Base-by-base conservation (phyloP, 2,888 invertebrate species). In the Aethes cnicana region DNA sequence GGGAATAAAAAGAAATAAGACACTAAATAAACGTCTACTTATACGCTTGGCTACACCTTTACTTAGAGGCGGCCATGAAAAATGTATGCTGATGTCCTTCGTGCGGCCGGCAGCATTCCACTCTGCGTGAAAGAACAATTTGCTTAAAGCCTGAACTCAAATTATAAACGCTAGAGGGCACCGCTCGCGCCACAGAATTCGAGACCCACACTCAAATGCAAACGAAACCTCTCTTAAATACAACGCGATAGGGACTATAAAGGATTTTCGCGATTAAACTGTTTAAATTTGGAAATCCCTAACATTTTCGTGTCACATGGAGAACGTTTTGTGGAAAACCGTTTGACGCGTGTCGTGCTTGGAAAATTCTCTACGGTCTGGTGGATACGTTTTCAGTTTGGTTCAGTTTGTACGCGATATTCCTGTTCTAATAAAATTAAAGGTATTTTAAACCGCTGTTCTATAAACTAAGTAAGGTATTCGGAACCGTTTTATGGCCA, bases 21-120 rank as follows among this genome's bases (percentile, higher is more conserved):
- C 77, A 81, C 80, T 81, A 78, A 83, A 83, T 84, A 82, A 82
- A 83, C 72, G 79, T 79, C 80, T 80, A 74, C 75, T 85, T 83
- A 79, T 72, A 75, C 74, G 81, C 69, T 68, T 59, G 64, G 77
- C 62, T 78, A 64, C 75, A 73, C 74, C 70, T 81, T 80, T 71
- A 72, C 77, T 80, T 69, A 65, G 64, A 62, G 62, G 58, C 58
- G 65, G 61, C 68, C 64, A 70, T 72, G 78, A 78, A 75, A 74
- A 75, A 72, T 71, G 68, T 69, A 63, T 68, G 64, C 58, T 64
- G 52, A 46, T 63, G 63, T 69, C 61, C 63, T 68, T 66, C 57
- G 60, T 55, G 58, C 59, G 57, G 47, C 47, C 52, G 59, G 58
- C 58, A 44, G 66, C 69, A 74, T 80, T 75, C 75, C 74, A 56